A percentile compares a stretch with the other conserved stretches of the same genome.
These are phyloP conservation scores for Atherinomorus stipes DNA, from an alignment of 2,113 vertebrate genomes.

Conservation along the genomic window DNA sequence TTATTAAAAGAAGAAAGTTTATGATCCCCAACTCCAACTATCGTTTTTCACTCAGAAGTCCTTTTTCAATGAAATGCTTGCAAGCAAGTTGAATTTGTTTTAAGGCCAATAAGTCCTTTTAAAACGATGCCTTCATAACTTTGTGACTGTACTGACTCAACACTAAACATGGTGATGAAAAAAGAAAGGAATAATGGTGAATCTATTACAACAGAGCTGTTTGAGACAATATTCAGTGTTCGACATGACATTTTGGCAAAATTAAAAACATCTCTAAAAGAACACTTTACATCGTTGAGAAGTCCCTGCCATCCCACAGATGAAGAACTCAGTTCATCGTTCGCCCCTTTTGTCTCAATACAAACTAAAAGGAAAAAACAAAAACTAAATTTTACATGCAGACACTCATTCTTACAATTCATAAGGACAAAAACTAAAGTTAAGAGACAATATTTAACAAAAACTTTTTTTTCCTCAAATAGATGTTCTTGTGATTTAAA, in stretches of 20 bases:
- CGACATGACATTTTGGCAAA: constrained; percentile 36
- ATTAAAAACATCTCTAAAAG: constrained; percentile 32
- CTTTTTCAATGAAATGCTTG: neutral
- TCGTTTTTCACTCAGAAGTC: neutral
- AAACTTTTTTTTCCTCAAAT: constrained; percentile 9
- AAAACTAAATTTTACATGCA: constrained; percentile 32
- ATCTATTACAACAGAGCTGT: neutral
- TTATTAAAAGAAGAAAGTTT: neutral
- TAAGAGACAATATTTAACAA: constrained; percentile 19
- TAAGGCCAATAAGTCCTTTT: constrained; percentile 28
- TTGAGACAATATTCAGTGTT: constrained; percentile 55
- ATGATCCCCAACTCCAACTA: neutral
- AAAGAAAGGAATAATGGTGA: neutral
- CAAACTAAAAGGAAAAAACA: constrained; percentile 34
- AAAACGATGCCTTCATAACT: neutral
- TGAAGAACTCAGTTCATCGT: constrained; percentile 17
- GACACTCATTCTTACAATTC: constrained; percentile 23
- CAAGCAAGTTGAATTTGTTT: constrained; percentile 18
- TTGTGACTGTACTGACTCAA: neutral
- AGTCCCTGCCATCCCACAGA: constrained; percentile 31
- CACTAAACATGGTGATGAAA: neutral
- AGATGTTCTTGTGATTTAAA: constrained; percentile 18
- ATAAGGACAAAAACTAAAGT: constrained; percentile 18
- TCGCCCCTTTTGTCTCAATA: neutral
- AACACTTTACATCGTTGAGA: constrained; percentile 17